phyloP scores from a whole-genome alignment of 2,797 vertebrate genomes.

The Agapornis canus region DNA sequence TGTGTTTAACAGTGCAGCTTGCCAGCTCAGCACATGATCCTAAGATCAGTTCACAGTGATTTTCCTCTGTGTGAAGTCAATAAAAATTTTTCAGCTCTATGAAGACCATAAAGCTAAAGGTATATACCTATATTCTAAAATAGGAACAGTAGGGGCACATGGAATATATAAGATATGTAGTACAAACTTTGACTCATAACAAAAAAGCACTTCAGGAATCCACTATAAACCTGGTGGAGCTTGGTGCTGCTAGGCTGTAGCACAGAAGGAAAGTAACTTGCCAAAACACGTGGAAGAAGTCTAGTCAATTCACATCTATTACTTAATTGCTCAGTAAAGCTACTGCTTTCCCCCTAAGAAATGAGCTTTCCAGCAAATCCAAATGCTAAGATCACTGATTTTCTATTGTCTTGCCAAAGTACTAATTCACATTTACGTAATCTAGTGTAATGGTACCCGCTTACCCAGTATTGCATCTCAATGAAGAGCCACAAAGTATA shows the following conservation, averaged over 20 bases:
- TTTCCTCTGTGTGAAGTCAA: neutral
- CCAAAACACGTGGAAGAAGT: neutral
- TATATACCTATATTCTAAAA: neutral
- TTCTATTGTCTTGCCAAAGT: neutral
- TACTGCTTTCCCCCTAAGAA: neutral
- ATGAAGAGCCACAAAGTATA: neutral
- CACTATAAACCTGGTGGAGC: neutral
- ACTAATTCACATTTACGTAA: neutral
- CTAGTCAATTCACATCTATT: neutral
- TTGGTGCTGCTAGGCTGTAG: neutral
- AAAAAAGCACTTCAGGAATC: neutral
- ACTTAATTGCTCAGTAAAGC: neutral
- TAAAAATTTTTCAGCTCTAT: neutral
- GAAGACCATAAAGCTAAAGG: neutral
- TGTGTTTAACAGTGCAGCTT: neutral
- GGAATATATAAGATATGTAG: neutral
- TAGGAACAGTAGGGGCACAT: neutral
- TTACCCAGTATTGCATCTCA: neutral
- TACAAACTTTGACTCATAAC: neutral
- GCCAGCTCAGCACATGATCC: neutral
- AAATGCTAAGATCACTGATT: neutral
- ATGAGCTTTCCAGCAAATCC: neutral
- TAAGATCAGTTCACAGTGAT: fast-evolving
- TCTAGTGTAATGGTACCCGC: neutral
- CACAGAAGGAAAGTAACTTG: neutral